These are phyloP conservation scores for Ammodramus savannarum DNA, from an alignment of 2,113 vertebrate species.

Conservation along the genomic window DNA sequence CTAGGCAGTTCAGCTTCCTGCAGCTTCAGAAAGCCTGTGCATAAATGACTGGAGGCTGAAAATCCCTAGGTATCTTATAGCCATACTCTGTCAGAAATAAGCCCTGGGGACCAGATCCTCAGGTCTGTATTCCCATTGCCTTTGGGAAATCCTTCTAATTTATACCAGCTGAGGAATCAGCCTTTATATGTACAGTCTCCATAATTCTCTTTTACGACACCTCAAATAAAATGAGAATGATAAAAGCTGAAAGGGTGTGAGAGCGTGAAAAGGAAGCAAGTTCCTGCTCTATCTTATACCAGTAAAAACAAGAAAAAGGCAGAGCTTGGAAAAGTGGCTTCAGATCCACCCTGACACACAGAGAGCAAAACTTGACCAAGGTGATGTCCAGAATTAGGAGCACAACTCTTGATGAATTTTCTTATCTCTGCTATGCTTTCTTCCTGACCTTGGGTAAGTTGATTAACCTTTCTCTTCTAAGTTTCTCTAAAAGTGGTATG, in stretches of 20 bases:
- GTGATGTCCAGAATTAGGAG: background rate
- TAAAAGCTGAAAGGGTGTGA: background rate
- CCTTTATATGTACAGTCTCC: background rate
- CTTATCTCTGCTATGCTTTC: background rate
- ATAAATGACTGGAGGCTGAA: background rate
- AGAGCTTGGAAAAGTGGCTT: background rate
- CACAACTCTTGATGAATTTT: background rate
- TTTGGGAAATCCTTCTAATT: constrained; percentile 9
- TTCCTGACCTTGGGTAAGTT: background rate
- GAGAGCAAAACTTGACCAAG: background rate
- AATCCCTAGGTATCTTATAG: constrained; percentile 23
- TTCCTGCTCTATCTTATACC: background rate
- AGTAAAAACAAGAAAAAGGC: background rate
- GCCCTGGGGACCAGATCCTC: background rate
- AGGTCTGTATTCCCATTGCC: background rate
- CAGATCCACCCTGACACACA: background rate
- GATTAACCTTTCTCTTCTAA: constrained; percentile 12
- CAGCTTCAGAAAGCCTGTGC: constrained; percentile 1
- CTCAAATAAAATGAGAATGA: background rate
- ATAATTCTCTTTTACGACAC: background rate
- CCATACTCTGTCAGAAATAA: background rate
- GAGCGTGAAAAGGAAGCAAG: background rate
- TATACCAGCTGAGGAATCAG: background rate
- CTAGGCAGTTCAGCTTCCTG: background rate
- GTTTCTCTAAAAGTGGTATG: background rate